Evolutionary conservation across 2,888 invertebrate species (phyloP), one percentile per base, ranked within the genome.

Genomic region (Petrolisthes cinctipes): DNA sequence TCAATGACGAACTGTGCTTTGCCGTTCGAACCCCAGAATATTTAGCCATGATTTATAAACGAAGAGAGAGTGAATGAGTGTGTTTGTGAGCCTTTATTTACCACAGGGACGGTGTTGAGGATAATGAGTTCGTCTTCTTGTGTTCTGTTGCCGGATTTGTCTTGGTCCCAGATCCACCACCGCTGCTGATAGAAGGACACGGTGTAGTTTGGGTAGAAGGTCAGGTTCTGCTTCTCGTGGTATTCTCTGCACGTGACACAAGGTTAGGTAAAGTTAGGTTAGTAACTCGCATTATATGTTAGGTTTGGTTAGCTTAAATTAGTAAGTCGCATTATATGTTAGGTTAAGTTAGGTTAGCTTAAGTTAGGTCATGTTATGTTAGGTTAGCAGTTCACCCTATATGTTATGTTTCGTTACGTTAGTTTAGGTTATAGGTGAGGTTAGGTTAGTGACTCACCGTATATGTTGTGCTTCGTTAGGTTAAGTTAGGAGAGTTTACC

Each of bases 81-180:
- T 37, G 37, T n/a, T n/a, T n/a, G n/a, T n/a, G n/a, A n/a, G n/a
- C 37, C 2, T 37, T n/a, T n/a, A n/a, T n/a, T n/a, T 92, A 97
- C 97, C 93, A 96, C 94, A 83, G 89, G 89, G 96, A 95, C 7
- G 97, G 95, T 3, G 92, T 97, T 97, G 0, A 97, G 92, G 0
- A 95, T 96, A 0, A 95, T 95, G 88, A 97, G 94, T 75, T 94
- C 93, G 92, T 97, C 97, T 17, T 94, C 93, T 17, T 97, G 93
- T n/a, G 94, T 94, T 17, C 61, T n/a, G 0, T 96, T 96, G 82
- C 94, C 94, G 91, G 96, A 96, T 91, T 93, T 93, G 17, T 95
- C 94, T 9, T 94, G 94, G 91, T 95, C 95, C 90, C 85, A 90
- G 20, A 57, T 54, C 90, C 86, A 91, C 89, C 86, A 89, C 81